Evolutionary conservation across 2,888 invertebrate species (phyloP), one percentile per base, ranked within the genome.

Genomic region (Ectemnius continuus): DNA sequence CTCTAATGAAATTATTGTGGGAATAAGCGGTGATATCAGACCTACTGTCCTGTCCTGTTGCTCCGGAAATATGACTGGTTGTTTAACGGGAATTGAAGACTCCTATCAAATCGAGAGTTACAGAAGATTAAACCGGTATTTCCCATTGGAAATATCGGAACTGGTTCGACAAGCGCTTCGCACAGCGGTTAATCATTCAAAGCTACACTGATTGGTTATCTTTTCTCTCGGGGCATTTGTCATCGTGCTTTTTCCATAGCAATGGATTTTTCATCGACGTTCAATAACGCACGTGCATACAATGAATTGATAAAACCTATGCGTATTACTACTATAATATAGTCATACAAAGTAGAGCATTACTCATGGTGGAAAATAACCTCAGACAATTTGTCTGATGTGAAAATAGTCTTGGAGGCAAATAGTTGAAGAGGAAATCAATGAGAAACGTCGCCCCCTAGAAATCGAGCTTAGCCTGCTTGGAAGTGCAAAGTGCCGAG

Each of bases 101-200:
- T 18, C 16, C n/a, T 52, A 14, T 14, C 61, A n/a, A 48, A 67
- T 18, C 48, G n/a, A 28, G 28, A 2, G 61, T 52, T 60, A 18
- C 47, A 67, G 63, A 62, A 47, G 66, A 76, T 76, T 62, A 61
- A 65, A 20, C 64, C 26, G 52, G 65, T 70, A 11, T 36, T 36
- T 36, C 67, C n/a, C 45, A 60, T 47, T 67, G 75, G 60, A 73
- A 80, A 76, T 70, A 75, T 60, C 61, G 67, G 66, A 74, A 76
- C 66, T 57, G 65, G 70, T 62, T 67, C 61, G 52, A 66, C 67
- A 73, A 70, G 36, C 4, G 71, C 68, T 60, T 61, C 58, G 65
- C 72, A 48, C 69, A 59, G 47, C 81, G 70, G 81, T 81, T 81
- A 81, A 81, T 81, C 81, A 79, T 68, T 67, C 52, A 73, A 74